Percentiles rank a stretch among this genome's conserved stretches.
phyloP scores from a whole-genome alignment of 2,888 invertebrate species.

The Zygaena filipendulae region DNA sequence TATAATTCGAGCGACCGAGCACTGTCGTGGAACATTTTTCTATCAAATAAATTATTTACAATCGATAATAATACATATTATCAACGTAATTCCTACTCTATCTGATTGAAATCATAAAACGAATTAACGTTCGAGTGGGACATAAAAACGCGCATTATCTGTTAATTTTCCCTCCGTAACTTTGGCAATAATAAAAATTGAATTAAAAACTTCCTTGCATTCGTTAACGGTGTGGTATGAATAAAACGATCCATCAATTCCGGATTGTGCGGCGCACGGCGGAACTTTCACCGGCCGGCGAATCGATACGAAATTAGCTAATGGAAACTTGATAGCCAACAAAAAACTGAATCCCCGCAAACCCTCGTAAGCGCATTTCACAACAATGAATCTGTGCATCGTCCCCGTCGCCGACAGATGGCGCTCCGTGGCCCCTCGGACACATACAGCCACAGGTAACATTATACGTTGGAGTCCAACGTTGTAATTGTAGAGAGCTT shows the following conservation, averaged over 20 bases:
- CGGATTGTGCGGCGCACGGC: conserved; percentile 32
- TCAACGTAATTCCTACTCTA: too few relatives aligned
- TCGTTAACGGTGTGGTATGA: conserved; percentile 40
- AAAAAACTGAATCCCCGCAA: conserved; percentile 54
- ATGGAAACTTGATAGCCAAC: conserved; percentile 65
- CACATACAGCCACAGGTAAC: conserved; percentile 63
- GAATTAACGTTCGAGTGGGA: too few relatives aligned
- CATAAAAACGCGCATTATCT: too few relatives aligned
- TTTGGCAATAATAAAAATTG: conserved; percentile 51
- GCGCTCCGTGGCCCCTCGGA: conserved; percentile 31
- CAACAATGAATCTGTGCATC: conserved; percentile 57
- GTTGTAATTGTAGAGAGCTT: conserved; percentile 4
- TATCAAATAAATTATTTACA: too few relatives aligned
- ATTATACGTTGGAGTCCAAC: too few relatives aligned
- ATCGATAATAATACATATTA: too few relatives aligned
- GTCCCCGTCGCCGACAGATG: conserved; percentile 53
- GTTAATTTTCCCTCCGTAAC: too few relatives aligned
- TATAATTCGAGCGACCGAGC: too few relatives aligned
- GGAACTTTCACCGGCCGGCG: conserved; percentile 39
- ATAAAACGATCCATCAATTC: conserved; percentile 61
- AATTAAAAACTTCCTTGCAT: conserved; percentile 42
- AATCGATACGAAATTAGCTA: conserved; percentile 64
- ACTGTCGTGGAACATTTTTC: too few relatives aligned
- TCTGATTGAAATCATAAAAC: too few relatives aligned
- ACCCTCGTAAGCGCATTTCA: conserved; percentile 49